Evolutionary conservation across 2,797 vertebrate species (phyloP).

Genomic region (Sarcophilus harrisii): DNA sequence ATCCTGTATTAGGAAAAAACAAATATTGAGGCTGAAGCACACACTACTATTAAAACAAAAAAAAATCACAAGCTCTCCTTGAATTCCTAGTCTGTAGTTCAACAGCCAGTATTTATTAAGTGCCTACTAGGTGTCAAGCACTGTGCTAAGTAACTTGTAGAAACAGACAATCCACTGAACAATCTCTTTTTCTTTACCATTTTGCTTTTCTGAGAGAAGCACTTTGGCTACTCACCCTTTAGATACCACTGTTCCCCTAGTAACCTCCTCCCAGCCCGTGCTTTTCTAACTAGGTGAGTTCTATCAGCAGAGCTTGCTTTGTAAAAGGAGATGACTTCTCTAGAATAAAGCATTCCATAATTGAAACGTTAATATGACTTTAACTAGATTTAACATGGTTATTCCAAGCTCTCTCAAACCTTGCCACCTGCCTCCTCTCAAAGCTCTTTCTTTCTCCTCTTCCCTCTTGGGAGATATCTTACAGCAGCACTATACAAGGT

Average conservation of each 20-base stretch:
- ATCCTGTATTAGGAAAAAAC: neutral
- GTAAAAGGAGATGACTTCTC: slow-evolving; percentile 65
- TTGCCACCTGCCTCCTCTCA: neutral
- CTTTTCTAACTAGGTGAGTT: slow-evolving; percentile 51
- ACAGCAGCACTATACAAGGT: neutral
- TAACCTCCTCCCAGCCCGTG: slow-evolving; percentile 49
- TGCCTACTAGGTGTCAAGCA: neutral
- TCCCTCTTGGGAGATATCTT: neutral
- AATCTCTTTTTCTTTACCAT: neutral
- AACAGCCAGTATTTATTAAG: neutral
- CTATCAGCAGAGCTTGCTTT: slow-evolving; percentile 63
- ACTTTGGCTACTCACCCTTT: slow-evolving; percentile 52
- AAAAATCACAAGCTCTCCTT: neutral
- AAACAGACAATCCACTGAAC: neutral
- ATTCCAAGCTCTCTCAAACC: slow-evolving; percentile 51
- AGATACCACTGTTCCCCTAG: slow-evolving; percentile 46
- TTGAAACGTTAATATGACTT: slow-evolving; percentile 70
- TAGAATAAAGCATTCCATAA: slow-evolving; percentile 71
- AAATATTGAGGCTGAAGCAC: neutral
- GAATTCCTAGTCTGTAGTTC: neutral
- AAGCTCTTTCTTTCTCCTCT: neutral
- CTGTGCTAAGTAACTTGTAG: neutral
- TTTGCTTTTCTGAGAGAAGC: slow-evolving; percentile 41
- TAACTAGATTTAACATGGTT: slow-evolving; percentile 55
- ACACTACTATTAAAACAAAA: neutral